phyloP scores from a whole-genome alignment of 2,113 vertebrate genomes.

The Mus pahari region DNA sequence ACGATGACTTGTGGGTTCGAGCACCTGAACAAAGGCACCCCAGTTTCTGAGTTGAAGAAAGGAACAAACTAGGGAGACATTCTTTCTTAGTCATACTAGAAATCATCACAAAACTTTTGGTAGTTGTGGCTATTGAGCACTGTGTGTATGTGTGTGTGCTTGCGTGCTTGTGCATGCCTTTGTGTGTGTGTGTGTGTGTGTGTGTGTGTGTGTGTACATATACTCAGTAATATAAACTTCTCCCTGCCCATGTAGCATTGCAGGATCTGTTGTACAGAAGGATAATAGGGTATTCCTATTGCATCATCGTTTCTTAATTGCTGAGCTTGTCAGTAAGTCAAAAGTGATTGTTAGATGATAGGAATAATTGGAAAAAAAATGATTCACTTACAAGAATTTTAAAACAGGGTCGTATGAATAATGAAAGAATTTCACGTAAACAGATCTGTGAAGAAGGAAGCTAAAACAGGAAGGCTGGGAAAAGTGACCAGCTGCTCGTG shows the following conservation, averaged over 20 bases:
- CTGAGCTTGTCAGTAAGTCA: not conserved
- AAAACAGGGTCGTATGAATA: not conserved
- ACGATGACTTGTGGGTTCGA: not conserved
- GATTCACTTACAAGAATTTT: not conserved
- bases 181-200: not conserved
- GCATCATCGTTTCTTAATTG: not conserved
- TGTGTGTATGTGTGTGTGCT: not conserved
- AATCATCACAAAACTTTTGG: not conserved
- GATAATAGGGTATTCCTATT: not conserved
- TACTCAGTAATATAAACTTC: not conserved
- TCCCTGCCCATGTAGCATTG: not conserved
- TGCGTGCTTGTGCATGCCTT: not conserved
- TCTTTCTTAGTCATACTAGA: not conserved
- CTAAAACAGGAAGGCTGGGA: not conserved
- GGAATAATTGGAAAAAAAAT: not conserved
- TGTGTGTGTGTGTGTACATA: not conserved
- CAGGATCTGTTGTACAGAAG: not conserved
- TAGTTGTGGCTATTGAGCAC: not conserved
- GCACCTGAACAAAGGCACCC: not conserved
- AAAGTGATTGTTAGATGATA: slow-evolving; percentile 15
- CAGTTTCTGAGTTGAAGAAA: not conserved
- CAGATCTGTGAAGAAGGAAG: not conserved
- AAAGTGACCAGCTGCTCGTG: not conserved
- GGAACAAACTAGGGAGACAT: not conserved
- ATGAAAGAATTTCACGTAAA: not conserved